phyloP scores from a whole-genome alignment of 2,113 vertebrate genomes.

The Zootoca vivipara region DNA sequence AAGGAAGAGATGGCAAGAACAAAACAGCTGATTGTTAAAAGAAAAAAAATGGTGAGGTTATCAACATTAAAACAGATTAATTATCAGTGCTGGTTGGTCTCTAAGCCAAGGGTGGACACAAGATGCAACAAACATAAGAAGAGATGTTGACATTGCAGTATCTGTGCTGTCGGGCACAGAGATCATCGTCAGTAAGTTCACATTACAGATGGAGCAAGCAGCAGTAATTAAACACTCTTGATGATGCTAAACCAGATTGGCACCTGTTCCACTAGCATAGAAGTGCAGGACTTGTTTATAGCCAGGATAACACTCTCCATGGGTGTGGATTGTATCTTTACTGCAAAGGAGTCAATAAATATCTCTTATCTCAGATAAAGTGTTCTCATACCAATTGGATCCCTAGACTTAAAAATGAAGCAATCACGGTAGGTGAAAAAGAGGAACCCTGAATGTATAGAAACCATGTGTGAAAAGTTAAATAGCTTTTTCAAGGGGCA shows the following conservation, averaged over 20 bases:
- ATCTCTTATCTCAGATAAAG: background rate
- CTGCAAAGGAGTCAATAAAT: background rate
- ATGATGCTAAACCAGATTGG: accelerated
- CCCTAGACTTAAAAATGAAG: background rate
- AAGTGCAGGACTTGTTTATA: slow-evolving; percentile 6
- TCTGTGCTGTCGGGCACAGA: background rate
- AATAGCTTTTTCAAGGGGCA: too few species aligned
- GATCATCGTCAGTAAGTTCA: background rate
- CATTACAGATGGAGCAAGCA: accelerated
- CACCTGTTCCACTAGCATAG: background rate
- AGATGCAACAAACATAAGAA: accelerated
- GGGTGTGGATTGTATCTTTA: background rate
- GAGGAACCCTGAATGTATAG: background rate
- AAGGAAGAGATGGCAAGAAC: background rate
- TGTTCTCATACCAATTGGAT: background rate
- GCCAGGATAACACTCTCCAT: background rate
- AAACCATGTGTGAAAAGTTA: background rate
- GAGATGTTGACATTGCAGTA: background rate
- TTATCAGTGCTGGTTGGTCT: background rate
- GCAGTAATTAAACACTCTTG: background rate
- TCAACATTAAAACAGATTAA: background rate
- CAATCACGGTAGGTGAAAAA: background rate
- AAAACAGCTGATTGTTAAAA: background rate
- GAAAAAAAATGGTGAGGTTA: background rate
- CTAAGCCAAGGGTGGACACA: background rate